Evolutionary conservation across 2,797 vertebrate species (phyloP).

Genomic region (Chelonia mydas): DNA sequence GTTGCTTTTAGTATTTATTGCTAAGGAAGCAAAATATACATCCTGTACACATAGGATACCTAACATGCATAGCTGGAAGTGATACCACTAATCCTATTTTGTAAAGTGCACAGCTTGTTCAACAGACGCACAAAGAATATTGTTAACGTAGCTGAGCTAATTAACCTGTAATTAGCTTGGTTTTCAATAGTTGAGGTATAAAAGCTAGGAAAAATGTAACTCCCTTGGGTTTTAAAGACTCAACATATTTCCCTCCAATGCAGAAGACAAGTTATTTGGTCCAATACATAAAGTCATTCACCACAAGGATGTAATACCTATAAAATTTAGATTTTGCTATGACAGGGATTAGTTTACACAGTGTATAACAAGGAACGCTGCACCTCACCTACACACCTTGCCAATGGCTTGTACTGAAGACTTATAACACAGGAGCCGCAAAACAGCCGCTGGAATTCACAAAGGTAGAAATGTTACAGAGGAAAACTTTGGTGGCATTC

Average conservation of each 20-base stretch:
- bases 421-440: conserved; percentile 24
- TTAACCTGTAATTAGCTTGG: conserved; percentile 47
- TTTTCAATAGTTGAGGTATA: conserved; percentile 15
- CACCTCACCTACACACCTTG: not conserved
- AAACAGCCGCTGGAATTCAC: not conserved
- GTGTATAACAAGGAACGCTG: not conserved
- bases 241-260: not conserved
- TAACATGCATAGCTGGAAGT: not conserved
- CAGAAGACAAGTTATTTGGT: not conserved
- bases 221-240: not conserved
- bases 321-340: not conserved
- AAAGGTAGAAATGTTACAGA: not conserved
- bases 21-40: conserved; percentile 20
- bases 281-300: not conserved
- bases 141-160: conserved; percentile 33
- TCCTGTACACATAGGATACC: not conserved
- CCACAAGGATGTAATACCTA: not conserved
- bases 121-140: conserved; percentile 41
- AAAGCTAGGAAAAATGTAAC: conserved; percentile 36
- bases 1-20: conserved; percentile 14
- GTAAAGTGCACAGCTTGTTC: conserved; percentile 4
- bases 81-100: not conserved
- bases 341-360: accelerated
- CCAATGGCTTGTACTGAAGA: conserved; percentile 52
- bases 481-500: not conserved